Evolutionary conservation across 1,140 invertebrate genomes (phyloP), one percentile per base, ranked within the genome.

Genomic region (Carposina sasakii): DNA sequence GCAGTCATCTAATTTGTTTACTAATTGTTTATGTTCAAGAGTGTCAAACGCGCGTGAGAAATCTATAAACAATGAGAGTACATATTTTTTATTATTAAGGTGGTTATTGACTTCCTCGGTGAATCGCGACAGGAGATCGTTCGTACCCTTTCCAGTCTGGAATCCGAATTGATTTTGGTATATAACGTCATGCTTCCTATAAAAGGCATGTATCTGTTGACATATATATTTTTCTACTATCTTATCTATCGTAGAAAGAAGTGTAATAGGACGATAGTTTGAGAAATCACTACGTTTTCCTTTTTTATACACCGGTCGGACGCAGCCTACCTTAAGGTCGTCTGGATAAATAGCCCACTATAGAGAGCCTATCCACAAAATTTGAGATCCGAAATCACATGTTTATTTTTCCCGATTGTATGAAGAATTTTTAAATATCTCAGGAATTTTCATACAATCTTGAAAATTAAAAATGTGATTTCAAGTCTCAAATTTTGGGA

Each of bases 71-170:
- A 39, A 17, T 39, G 22, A n/a, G 6, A 39, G 22, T 3, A 39
- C 13, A 39, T 39, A 20, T 39, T 39, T 39, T 21, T 39, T 39
- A 13, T 39, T 20, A 39, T 39, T 21, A 21, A 39, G 36, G 22
- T 39, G 19, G 20, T 39, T 20, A 21, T 21, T 21, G 2, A 39
- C 15, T 1, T 2, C 22, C 9, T 39, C 36, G 9, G 36, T 39
- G 22, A 39, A 39, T 21, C 22, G 6, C 12, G 36, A 39, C 4
- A 39, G 19, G 3, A 39, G 36, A 21, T 39, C 19, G 9, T 9
- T 20, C 13, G 36, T 22, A 21, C 36, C 22, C 22, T 39, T 39
- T n/a, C 36, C 17, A 12, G 36, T 5, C n/a, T 39, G 36, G 19
- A 39, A 39, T 20, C 36, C 36, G 10, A 13, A 39, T 13, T 39